These are phyloP conservation scores for Temnothorax unifasciatus DNA, from an alignment of 2,888 invertebrate genomes.

Conservation along the genomic window DNA sequence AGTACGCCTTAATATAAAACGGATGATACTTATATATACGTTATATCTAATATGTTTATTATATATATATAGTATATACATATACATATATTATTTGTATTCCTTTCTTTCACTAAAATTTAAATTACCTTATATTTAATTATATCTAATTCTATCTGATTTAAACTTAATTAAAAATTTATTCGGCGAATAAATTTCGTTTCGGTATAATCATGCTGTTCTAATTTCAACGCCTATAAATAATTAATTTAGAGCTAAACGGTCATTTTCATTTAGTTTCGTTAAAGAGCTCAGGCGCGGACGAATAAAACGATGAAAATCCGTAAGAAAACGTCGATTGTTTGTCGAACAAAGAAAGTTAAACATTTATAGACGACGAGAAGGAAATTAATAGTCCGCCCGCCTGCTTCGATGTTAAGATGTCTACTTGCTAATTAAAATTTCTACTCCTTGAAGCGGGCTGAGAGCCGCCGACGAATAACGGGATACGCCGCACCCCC, in stretches of 20 bases:
- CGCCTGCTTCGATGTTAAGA: conserved; percentile 70
- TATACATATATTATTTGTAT: not conserved
- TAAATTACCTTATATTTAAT: not conserved
- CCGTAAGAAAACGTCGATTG: conserved; percentile 55
- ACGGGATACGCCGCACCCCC: conserved; percentile 51
- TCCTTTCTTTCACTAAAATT: not conserved
- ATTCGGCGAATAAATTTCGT: conserved; percentile 20
- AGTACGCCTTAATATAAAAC: not conserved
- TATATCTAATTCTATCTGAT: not conserved
- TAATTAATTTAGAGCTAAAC: conserved; percentile 35
- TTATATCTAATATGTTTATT: not conserved
- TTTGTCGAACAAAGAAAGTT: conserved; percentile 70
- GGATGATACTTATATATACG: conserved; percentile 2
- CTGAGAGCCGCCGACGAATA: conserved; percentile 64
- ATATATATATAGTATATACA: no score
- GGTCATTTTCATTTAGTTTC: conserved; percentile 36
- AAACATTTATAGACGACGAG: conserved; percentile 61
- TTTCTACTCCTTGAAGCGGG: conserved; percentile 67
- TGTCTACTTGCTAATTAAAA: conserved; percentile 75
- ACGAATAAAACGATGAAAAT: conserved; percentile 29
- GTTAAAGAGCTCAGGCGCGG: not conserved
- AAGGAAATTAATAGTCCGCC: conserved; percentile 72
- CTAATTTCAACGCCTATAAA: not conserved
- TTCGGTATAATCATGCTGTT: conserved; percentile 5
- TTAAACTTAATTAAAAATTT: not conserved